Evolutionary conservation across 2,113 vertebrate genomes (phyloP), one percentile per base, ranked within the genome.

Genomic region (Sigmodon hispidus): DNA sequence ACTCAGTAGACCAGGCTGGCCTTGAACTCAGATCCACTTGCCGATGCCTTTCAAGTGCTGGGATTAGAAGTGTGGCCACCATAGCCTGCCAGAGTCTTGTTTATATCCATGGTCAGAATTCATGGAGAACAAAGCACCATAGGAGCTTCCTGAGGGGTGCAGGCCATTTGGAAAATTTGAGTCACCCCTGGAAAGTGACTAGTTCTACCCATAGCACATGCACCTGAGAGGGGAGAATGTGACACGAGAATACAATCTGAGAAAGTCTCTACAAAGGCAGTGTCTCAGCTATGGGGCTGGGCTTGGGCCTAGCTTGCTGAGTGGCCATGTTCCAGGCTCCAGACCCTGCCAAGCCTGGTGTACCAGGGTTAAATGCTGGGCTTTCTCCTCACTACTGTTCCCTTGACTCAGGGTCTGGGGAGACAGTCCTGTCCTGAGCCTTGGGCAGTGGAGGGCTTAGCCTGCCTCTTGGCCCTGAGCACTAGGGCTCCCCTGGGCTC

Each of bases 101-200:
- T 91, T 63, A 26, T 22, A 15, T 83, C n/a, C 21, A 43, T 61
- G 45, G 57, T 65, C 70, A 84, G 79, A 87, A 86, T 70, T 73
- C 77, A 77, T 55, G 85, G 87, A 48, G 52, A 26, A 31, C 45
- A 34, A 31, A 50, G 16, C 55, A 63, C 2, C 15, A 55, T 3
- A 45, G 85, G 85, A 36, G 76, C 26, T 69, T 77, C 29, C 8
- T 45, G 55, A 88, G 36, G 67, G 93, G 63, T 76, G 21, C 7
- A 45, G 72, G 86, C 80, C 69, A 63, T 80, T 52, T 9, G 79
- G 87, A 63, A 81, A 94, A 95, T 94, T 73, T 69, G 72, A 89
- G 94, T 96, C 84, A 96, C 67, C 89, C 90, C 52, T 45, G 52
- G 72, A 50, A 50, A 45, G 63, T 93, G 94, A 97, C 87, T 93